These are phyloP conservation scores for Sigmodon hispidus DNA, from an alignment of 2,113 vertebrate species.

Conservation along the genomic window DNA sequence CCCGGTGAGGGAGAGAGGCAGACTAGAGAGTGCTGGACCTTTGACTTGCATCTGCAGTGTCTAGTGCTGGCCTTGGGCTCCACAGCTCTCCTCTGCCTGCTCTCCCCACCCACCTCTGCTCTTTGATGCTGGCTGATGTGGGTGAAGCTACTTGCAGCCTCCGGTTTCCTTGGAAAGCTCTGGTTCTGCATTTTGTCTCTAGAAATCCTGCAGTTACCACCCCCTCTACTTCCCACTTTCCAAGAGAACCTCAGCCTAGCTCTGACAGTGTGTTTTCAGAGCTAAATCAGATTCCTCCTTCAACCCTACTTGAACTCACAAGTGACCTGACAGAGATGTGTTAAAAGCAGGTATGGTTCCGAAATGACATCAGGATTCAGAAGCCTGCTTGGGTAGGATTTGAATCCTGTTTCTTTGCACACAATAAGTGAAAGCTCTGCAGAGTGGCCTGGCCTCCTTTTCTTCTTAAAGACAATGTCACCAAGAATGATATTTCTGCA, in stretches of 20 bases:
- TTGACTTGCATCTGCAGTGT: not conserved
- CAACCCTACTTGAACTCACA: not conserved
- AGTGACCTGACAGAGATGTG: not conserved
- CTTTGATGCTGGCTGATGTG: not conserved
- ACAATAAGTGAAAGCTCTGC: not conserved
- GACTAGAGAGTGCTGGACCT: not conserved
- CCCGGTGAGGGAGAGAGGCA: not conserved
- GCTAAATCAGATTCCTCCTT: not conserved
- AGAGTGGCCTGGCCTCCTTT: not conserved
- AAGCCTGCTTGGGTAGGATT: not conserved
- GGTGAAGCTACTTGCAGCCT: not conserved
- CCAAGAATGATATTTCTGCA: not conserved
- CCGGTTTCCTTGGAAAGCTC: not conserved
- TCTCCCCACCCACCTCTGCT: not conserved
- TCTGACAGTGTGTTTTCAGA: not conserved
- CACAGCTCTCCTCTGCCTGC: not conserved
- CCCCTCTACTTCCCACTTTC: not conserved
- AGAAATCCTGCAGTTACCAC: not conserved
- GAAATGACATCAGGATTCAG: not conserved
- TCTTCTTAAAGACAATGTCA: not conserved
- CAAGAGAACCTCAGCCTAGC: not conserved
- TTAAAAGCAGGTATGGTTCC: not conserved
- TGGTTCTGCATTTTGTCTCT: not conserved
- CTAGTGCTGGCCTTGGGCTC: not conserved
- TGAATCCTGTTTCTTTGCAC: not conserved